These are phyloP conservation scores for Drosophila lacertosa DNA, from an alignment of 1,140 invertebrate species.

Conservation along the genomic window DNA sequence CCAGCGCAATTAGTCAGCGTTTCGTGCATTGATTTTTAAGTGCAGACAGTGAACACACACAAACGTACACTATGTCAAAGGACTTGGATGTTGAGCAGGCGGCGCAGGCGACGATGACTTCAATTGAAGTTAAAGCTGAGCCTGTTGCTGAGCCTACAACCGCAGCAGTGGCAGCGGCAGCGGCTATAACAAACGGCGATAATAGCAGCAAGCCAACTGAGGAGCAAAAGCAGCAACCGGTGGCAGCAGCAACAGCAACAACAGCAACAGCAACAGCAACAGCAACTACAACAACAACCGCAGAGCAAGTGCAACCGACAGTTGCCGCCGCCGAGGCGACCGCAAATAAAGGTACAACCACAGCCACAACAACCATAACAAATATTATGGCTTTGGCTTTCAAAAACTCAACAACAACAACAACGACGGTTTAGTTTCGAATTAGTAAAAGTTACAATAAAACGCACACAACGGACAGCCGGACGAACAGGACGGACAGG, in stretches of 20 bases:
- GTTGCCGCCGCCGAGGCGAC: conserved; percentile 50
- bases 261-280: conserved; percentile 15
- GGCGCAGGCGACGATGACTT: conserved; percentile 26
- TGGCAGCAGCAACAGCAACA: conserved; percentile 26
- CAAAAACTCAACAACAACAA: conserved; percentile 35
- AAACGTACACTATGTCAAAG: conserved; percentile 54
- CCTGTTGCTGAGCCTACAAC: conserved; percentile 41
- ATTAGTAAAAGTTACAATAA: conserved; percentile 73
- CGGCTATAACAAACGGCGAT: conserved; percentile 31
- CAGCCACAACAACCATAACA: conserved; percentile 30
- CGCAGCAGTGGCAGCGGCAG: conserved; percentile 1
- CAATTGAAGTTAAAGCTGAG: conserved; percentile 54
- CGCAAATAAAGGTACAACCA: conserved; percentile 54
- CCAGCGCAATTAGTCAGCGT: conserved; percentile 6
- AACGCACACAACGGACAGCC: conserved; percentile 46
- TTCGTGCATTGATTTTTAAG: conserved; percentile 64
- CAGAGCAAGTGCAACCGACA: conserved; percentile 64
- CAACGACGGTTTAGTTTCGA: conserved; percentile 45
- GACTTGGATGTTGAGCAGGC: conserved; percentile 69
- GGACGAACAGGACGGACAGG: conserved; percentile 25
- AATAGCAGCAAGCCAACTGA: conserved; percentile 33
- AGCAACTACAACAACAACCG: conserved; percentile 26
- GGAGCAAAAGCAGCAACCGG: conserved; percentile 31
- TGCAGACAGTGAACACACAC: conserved; percentile 7
- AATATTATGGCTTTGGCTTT: conserved; percentile 52